A percentile compares a stretch with the other conserved stretches of the same genome.
Conservation (phyloP, 2,888 invertebrate genomes). For the Odontothrips loti region DNA sequence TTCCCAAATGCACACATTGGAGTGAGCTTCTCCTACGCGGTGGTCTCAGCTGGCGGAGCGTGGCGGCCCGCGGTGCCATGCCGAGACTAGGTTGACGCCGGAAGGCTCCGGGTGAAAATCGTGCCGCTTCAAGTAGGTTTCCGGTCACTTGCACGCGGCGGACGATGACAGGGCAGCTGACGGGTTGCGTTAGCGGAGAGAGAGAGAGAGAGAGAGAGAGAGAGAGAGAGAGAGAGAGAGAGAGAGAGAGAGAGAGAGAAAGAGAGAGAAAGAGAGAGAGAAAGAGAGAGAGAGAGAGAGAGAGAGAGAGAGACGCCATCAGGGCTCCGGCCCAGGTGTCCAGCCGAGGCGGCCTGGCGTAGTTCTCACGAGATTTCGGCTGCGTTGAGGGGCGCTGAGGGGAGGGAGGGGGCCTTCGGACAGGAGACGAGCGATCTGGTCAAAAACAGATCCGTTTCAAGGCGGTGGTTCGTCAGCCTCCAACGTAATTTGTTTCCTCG, state of each 20-base stretch:
- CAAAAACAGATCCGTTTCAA: too few relatives aligned
- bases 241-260: neutral
- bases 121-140: too few relatives aligned
- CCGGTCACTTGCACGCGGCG: neutral
- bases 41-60: too few relatives aligned
- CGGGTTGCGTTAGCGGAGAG: neutral
- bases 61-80: too few relatives aligned
- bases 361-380: slow-evolving; percentile 21
- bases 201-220: neutral
- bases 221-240: neutral
- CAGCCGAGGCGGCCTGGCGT: neutral
- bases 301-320: neutral
- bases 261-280: neutral
- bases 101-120: too few relatives aligned
- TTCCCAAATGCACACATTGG: too few relatives aligned
- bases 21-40: too few relatives aligned
- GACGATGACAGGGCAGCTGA: neutral
- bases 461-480: too few relatives aligned
- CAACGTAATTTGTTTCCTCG: too few relatives aligned
- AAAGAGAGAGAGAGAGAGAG: neutral
- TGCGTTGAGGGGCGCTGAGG: neutral
- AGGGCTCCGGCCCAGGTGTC: neutral
- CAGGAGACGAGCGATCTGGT: too few relatives aligned
- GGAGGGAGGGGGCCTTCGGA: neutral
- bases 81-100: too few relatives aligned